Base-by-base conservation (phyloP, 1,140 invertebrate genomes). In the Trichomalopsis sarcophagae region DNA sequence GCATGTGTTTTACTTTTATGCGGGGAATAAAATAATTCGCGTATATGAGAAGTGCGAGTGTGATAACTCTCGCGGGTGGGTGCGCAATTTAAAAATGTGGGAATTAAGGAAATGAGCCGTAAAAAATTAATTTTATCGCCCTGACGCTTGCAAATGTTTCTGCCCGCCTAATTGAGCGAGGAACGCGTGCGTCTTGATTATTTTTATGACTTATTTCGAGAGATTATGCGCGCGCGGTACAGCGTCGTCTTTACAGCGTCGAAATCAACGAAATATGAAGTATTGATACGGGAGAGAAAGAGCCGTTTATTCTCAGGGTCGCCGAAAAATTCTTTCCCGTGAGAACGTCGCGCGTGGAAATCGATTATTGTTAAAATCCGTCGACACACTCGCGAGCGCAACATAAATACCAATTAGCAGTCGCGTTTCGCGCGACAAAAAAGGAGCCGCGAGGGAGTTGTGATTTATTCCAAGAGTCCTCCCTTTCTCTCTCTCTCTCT, bases 361-460 rank as follows among this genome's bases (percentile, higher is more conserved):
- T 79, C 21, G 76, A 84, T 84, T 33, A 71, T 55, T 7, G 13
- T 55, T 75, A 71, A 78, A 84, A 78, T 69, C 40, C 17, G 47
- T 11, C 17, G 82, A 55, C 33, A 36, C 27, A 62, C 9, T 55
- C 27, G n/a, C 14, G 62, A 36, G 33, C 33, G 0, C 23, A 10
- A 81, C 80, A 85, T 85, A 85, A 85, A 87, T 87, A 84, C 66
- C 86, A 87, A 87, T 87, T 84, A 87, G 86, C 68, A 73, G 44
- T 17, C 47, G 68, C 13, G 62, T 71, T 62, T 69, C 27, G n/a
- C 17, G 66, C 40, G 76, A 82, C 33, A 50, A 80, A 81, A 75
- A 84, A 77, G 71, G 50, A 84, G 75, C 27, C n/a, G 68, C 44
- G 11, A 36, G 50, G 0, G 17, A 74, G 50, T 17, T 30, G 81